Conservation (phyloP, 2,113 vertebrate genomes). For the Lepidiolamprologus cunningtoni region DNA sequence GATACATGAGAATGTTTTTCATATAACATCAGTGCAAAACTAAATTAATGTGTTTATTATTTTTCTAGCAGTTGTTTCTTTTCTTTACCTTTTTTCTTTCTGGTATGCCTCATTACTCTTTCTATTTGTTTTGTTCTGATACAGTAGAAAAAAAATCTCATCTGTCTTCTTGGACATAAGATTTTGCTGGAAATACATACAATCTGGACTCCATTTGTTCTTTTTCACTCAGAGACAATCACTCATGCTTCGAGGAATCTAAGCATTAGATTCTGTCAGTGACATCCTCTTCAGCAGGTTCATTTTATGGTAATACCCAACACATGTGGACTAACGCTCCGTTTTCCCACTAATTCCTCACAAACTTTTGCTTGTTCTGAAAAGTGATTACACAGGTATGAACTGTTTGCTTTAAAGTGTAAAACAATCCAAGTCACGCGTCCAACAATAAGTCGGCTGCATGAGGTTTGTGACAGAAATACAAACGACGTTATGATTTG, state of each 20-base stretch:
- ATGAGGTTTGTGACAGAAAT: background rate
- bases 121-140: background rate
- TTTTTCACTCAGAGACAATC: background rate
- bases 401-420: slow-evolving; percentile 27
- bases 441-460: background rate
- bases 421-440: slow-evolving; percentile 6
- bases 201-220: background rate
- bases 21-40: background rate
- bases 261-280: background rate
- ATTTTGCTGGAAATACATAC: background rate
- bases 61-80: background rate
- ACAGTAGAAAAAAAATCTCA: background rate
- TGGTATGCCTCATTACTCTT: background rate
- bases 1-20: background rate
- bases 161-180: background rate
- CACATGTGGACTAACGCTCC: background rate
- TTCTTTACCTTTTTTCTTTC: background rate
- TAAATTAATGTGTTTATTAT: background rate
- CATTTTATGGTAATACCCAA: background rate
- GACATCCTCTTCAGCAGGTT: background rate
- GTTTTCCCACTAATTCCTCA: background rate
- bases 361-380: background rate
- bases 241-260: background rate
- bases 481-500: background rate
- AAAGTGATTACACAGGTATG: background rate